Conservation (phyloP, 2,888 invertebrate species). For the Plemyria rubiginata region DNA sequence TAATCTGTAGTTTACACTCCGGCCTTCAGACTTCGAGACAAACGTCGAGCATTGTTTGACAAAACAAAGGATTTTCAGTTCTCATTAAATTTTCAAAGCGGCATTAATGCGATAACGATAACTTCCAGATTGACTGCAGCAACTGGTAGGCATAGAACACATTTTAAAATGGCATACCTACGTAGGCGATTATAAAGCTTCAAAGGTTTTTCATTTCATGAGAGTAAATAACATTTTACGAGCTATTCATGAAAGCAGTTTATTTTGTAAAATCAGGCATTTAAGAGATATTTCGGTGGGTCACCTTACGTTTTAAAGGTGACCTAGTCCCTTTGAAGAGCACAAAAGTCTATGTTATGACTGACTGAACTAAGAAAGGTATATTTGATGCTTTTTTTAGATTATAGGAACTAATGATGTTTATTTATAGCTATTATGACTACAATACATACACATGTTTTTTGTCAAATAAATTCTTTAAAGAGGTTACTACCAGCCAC, state of each 20-base stretch:
- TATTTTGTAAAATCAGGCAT: constrained; percentile 11
- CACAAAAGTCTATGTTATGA: constrained; percentile 10
- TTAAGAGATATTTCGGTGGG: constrained; percentile 7
- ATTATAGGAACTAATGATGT: neutral
- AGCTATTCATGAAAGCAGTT: constrained; percentile 14
- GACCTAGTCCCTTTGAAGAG: constrained; percentile 16
- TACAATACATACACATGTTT: too few species aligned
- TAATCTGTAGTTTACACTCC: neutral
- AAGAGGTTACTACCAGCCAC: neutral
- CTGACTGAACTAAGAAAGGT: neutral
- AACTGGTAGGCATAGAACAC: constrained; percentile 18
- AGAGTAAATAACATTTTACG: constrained; percentile 20
- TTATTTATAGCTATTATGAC: neutral
- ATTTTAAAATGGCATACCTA: constrained; percentile 1
- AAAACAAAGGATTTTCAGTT: constrained; percentile 25
- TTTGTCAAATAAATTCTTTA: constrained; percentile 1
- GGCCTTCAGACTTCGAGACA: constrained; percentile 5
- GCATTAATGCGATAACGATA: constrained; percentile 18
- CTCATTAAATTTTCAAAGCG: constrained; percentile 15
- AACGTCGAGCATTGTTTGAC: constrained; percentile 21
- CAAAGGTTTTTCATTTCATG: constrained; percentile 15
- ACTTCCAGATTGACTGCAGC: constrained; percentile 11
- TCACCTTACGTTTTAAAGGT: constrained; percentile 27
- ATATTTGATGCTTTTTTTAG: neutral
- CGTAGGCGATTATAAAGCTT: constrained; percentile 16